phyloP scores from a whole-genome alignment of 1,140 invertebrate species.

The Lordiphosa collinella region DNA sequence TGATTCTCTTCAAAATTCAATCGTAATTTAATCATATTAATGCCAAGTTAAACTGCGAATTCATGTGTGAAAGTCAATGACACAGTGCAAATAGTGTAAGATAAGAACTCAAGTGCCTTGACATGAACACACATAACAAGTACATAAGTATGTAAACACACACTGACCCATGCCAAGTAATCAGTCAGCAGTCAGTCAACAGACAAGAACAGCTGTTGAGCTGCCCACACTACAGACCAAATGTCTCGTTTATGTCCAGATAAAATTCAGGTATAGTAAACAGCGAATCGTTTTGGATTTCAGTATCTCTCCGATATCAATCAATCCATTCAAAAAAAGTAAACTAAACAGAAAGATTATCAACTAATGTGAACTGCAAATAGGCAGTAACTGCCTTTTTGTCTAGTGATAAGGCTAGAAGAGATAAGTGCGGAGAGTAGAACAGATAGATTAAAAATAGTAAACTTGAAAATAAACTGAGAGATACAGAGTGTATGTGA shows the following conservation, averaged over 20 bases:
- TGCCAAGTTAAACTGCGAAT: constrained; percentile 10
- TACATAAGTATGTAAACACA: not conserved
- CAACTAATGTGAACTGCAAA: constrained; percentile 7
- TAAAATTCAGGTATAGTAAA: constrained; percentile 4
- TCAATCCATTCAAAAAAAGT: constrained; percentile 8
- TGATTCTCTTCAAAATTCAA: not conserved
- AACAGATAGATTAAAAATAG: constrained; percentile 37
- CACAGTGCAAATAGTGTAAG: constrained; percentile 29
- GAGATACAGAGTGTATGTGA: not conserved
- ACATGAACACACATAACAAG: not conserved
- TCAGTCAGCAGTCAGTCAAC: constrained; percentile 26
- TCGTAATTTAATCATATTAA: constrained; percentile 15
- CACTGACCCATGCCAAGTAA: constrained; percentile 33
- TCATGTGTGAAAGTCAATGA: constrained; percentile 30
- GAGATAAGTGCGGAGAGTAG: not conserved
- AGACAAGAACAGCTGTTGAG: constrained; percentile 26
- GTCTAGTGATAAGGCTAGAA: constrained; percentile 7
- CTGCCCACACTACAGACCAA: constrained; percentile 11
- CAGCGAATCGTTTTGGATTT: constrained; percentile 7
- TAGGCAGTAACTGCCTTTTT: not conserved
- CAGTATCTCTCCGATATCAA: constrained; percentile 7
- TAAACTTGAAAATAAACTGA: constrained; percentile 5
- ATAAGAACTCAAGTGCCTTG: constrained; percentile 10
- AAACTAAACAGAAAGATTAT: too few species aligned
- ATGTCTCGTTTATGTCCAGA: constrained; percentile 19